Percentiles rank a stretch among this genome's conserved stretches.
phyloP scores from a whole-genome alignment of 2,888 invertebrate species.

The Zygaena filipendulae region DNA sequence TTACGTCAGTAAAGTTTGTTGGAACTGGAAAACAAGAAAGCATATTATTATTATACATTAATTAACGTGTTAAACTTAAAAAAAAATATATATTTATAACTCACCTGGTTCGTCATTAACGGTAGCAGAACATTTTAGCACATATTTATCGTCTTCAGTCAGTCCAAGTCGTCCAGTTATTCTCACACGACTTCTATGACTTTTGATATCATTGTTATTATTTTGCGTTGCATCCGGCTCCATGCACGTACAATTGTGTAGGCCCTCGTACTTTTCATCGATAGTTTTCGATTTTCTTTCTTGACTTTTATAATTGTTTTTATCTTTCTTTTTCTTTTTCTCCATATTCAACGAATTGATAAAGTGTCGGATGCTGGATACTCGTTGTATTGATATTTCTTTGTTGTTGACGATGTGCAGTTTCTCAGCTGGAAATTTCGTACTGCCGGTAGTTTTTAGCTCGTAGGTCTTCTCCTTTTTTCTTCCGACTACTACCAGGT shows the following conservation, averaged over 20 bases:
- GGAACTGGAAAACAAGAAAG: too few species aligned
- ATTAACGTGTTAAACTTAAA: too few species aligned
- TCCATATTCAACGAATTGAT: slow-evolving; percentile 38
- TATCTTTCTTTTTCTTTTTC: slow-evolving; percentile 27
- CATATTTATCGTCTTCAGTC: slow-evolving; percentile 35
- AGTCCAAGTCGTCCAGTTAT: slow-evolving; percentile 42
- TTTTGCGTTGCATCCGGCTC: slow-evolving; percentile 6
- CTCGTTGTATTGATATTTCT: slow-evolving; percentile 21
- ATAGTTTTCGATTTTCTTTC: slow-evolving; percentile 5
- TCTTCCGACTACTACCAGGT: slow-evolving; percentile 27
- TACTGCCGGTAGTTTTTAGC: slow-evolving; percentile 37
- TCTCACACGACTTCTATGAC: slow-evolving; percentile 28
- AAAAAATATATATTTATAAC: too few species aligned
- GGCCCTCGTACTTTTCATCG: slow-evolving; percentile 1
- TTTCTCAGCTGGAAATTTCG: slow-evolving; percentile 22
- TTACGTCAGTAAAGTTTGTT: too few species aligned
- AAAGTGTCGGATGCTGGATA: slow-evolving; percentile 25
- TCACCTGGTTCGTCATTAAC: slow-evolving; percentile 38
- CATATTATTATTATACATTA: too few species aligned
- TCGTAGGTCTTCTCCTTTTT: slow-evolving; percentile 33
- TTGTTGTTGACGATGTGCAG: slow-evolving; percentile 22
- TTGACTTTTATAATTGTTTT: slow-evolving; percentile 16
- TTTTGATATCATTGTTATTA: slow-evolving; percentile 6
- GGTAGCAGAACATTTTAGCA: slow-evolving; percentile 42
- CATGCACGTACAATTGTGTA: slow-evolving; percentile 16